Percentiles rank a stretch among this genome's conserved stretches.
Conservation (phyloP, 2,113 vertebrate species). For the Coreoperca whiteheadi region DNA sequence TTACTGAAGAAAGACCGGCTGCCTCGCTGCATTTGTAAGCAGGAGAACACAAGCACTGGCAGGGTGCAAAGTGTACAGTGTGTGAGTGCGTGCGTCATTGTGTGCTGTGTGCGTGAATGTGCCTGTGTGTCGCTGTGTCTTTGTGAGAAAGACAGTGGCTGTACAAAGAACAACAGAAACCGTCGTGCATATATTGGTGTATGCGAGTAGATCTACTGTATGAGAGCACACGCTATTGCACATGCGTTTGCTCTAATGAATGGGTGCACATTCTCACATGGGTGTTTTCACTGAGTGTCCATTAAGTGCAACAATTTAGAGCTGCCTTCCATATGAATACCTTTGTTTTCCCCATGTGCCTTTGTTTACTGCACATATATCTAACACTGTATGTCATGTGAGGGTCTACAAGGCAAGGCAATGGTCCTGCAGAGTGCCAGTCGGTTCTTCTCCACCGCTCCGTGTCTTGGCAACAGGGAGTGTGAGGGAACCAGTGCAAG, state of each 20-base stretch:
- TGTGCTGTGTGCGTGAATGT: constrained; percentile 29
- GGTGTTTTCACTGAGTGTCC: not conserved
- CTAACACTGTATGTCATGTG: constrained; percentile 9
- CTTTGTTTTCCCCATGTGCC: not conserved
- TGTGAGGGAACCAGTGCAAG: constrained; percentile 64
- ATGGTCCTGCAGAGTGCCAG: constrained; percentile 62
- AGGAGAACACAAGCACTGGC: constrained; percentile 50
- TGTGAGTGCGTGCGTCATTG: constrained; percentile 32
- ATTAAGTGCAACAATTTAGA: constrained; percentile 26
- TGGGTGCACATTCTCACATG: constrained; percentile 2
- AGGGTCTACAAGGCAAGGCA: constrained; percentile 38
- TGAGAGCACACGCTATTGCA: constrained; percentile 6
- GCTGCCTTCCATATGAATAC: not conserved
- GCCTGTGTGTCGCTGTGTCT: constrained; percentile 12
- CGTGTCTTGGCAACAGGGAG: constrained; percentile 75
- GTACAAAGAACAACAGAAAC: constrained; percentile 26
- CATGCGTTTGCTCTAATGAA: constrained; percentile 1
- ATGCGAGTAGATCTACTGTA: not conserved
- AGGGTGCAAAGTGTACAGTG: constrained; percentile 40
- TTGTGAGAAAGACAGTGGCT: constrained; percentile 16
- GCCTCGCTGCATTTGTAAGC: constrained; percentile 66
- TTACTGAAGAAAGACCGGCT: constrained; percentile 68
- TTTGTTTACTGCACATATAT: not conserved
- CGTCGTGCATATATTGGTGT: constrained; percentile 3
- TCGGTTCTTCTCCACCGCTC: constrained; percentile 49